Base-by-base conservation (phyloP, 2,797 vertebrate genomes). In the Parambassis ranga region DNA sequence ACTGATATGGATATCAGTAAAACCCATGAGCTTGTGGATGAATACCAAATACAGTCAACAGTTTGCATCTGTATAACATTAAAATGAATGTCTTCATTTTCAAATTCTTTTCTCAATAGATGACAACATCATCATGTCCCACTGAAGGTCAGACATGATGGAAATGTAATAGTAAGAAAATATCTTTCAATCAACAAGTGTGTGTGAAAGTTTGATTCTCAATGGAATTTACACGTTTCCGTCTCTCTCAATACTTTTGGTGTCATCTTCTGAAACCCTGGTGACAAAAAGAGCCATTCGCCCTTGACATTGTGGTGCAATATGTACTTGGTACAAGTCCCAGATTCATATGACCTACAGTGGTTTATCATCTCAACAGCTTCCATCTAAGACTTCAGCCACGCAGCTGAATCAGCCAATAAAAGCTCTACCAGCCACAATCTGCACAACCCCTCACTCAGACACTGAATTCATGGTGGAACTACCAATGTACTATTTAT, bases 281-380 rank as follows among this genome's bases (percentile, higher is more conserved):
- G 18, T 24, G 35, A 41, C 6, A 6, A 63, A 10, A 52, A 11
- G 9, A 10, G 20, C 4, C 6, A 4, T 27, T 42, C 2, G n/a
- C 35, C 46, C 24, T 55, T 52, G 33, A 80, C 61, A 42, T 68
- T n/a, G n/a, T n/a, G 51, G 24, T 63, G 57, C 50, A 23, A 60
- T 31, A 15, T 31, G 38, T 10, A 7, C 8, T 7, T 27, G 20
- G 26, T 15, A 16, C 33, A 19, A 10, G 14, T 16, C n/a, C 19
- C 23, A 6, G 11, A 18, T 20, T 31, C 5, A 23, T 10, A 14
- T 19, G 41, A 50, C 27, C n/a, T 22, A 8, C 16, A 19, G 36
- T 4, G 1, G 0, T 33, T 32, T 32, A 16, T 62, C 10, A 28
- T 52, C 20, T 67, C 53, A 48, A 20, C 65, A 26, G 41, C n/a